Percentiles rank a stretch among this genome's conserved stretches.
These are phyloP conservation scores for Coelopa frigida DNA, from an alignment of 1,140 invertebrate genomes.

Conservation along the genomic window DNA sequence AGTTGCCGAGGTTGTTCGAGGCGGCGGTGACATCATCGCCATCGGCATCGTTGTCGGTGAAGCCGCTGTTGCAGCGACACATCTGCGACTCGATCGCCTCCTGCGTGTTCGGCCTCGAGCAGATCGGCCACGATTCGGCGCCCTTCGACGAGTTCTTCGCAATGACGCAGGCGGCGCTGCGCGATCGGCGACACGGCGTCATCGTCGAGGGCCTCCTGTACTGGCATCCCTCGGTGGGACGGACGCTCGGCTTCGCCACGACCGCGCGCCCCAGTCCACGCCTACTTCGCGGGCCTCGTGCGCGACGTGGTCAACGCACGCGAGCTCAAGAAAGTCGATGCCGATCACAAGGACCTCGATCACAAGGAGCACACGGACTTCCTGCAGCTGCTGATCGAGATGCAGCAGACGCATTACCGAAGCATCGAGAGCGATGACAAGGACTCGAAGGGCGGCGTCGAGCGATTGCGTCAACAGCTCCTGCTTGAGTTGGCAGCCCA, in stretches of 20 bases:
- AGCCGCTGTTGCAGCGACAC: conserved; percentile 32
- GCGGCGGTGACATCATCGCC: conserved; percentile 24
- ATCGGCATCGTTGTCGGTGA: conserved; percentile 16
- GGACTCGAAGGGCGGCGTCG: conserved; percentile 22
- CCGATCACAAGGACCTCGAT: neutral
- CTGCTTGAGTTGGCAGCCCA: conserved; percentile 48
- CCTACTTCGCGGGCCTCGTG: conserved; percentile 46
- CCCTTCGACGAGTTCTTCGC: conserved; percentile 29
- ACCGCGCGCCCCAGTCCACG: conserved; percentile 31
- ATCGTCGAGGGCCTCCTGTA: conserved; percentile 31
- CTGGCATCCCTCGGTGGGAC: conserved; percentile 31
- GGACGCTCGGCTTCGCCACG: conserved; percentile 20
- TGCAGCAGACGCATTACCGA: conserved; percentile 23
- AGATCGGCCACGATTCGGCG: conserved; percentile 21
- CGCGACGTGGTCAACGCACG: conserved; percentile 46
- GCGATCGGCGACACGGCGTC: conserved; percentile 30
- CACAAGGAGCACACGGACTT: conserved; percentile 47
- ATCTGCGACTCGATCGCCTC: conserved; percentile 26
- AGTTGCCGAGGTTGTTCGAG: conserved; percentile 23
- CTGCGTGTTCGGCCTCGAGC: conserved; percentile 30
- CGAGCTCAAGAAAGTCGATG: conserved; percentile 40
- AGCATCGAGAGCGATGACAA: conserved; percentile 14
- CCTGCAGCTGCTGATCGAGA: conserved; percentile 46
- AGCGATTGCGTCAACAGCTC: no score
- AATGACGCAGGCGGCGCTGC: conserved; percentile 36